Base-by-base conservation (phyloP, 2,113 vertebrate genomes). In the Petromus typicus region DNA sequence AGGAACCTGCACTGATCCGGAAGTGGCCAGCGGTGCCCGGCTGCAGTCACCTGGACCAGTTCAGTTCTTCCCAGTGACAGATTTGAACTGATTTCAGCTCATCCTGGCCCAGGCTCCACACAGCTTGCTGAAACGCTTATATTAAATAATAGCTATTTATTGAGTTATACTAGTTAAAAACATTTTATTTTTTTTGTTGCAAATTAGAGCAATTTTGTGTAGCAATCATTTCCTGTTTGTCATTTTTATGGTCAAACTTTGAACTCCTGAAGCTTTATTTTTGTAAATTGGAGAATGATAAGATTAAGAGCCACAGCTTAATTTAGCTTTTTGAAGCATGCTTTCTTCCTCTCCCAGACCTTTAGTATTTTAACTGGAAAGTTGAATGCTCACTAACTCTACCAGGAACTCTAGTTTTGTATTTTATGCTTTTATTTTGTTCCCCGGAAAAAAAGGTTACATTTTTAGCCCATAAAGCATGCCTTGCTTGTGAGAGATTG, bases 201-300 rank as follows among this genome's bases (percentile, higher is more conserved):
- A 87, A 48, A 34, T 84, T 81, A 75, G 89, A 93, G 76, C 2
- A 94, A 73, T 67, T 91, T 10, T 16, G 37, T 88, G 16, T 81
- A 87, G 14, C 43, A 75, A 1, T 56, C n/a, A 23, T 91, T 51
- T 92, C 56, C 27, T 91, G 1, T 81, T 93, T 61, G 27, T 54
- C 23, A 45, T 64, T 90, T 95, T 90, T 78, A 30, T 93, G 57
- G 87, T 75, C 56, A 92, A 88, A 91, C 3, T 79, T 95, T 81
- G 93, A 75, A 71, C 87, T 89, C 3, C 8, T 27, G 27, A 64
- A 69, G 16, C 30, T 83, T 95, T 7, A 75, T 87, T 89, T 67
- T 82, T 78, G 27, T 30, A 37, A 32, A 56, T 13, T 14, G 30
- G 64, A 61, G 85, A 80, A 45, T 86, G 51, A 87, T 27, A 25